phyloP scores from a whole-genome alignment of 1,140 invertebrate species.

The Drosophila nebulosa region DNA sequence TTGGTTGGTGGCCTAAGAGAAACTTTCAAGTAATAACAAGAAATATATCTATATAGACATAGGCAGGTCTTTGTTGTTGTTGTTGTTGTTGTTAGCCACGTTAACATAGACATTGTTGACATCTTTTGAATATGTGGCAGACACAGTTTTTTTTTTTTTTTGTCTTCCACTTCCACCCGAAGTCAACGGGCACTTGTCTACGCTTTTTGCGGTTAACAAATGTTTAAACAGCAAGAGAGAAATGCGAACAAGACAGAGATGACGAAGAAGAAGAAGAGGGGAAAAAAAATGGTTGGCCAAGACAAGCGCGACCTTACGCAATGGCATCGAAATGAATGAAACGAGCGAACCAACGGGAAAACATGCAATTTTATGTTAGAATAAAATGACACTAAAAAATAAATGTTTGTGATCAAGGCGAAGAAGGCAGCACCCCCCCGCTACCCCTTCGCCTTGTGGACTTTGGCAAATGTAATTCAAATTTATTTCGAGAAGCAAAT shows the following conservation, averaged over 20 bases:
- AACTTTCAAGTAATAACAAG: no score
- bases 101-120: no score
- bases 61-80: no score
- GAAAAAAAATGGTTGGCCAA: constrained; percentile 11
- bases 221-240: constrained; percentile 26
- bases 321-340: constrained; percentile 22
- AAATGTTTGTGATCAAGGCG: neutral
- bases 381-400: neutral
- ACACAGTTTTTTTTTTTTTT: constrained; percentile 14
- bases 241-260: no score
- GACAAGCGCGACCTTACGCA: constrained; percentile 59
- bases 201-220: constrained; percentile 38
- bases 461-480: neutral
- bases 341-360: neutral
- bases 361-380: no score
- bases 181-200: constrained; percentile 27
- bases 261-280: constrained; percentile 2
- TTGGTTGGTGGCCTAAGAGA: neutral
- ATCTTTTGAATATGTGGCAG: constrained; percentile 14
- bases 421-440: neutral
- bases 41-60: constrained; percentile 7
- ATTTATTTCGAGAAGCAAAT: no score
- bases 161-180: constrained; percentile 22
- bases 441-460: neutral
- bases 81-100: constrained; percentile 1